A percentile compares a stretch with the other conserved stretches of the same genome.
phyloP scores from a whole-genome alignment of 2,113 vertebrate genomes.

The Elgaria multicarinata region DNA sequence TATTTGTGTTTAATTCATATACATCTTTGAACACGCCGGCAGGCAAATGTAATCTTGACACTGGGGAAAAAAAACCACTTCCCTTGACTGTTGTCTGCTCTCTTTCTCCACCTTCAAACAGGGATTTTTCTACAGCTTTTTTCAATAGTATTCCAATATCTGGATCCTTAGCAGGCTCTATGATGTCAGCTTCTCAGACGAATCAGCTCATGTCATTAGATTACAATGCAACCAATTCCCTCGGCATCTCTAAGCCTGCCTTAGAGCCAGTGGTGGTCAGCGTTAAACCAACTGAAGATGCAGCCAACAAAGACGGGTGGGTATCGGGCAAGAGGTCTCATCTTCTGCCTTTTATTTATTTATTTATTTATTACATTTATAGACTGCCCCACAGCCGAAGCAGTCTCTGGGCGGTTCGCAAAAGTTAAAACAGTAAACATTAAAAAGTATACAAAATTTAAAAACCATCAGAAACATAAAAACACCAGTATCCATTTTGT shows the following conservation, averaged over 20 bases:
- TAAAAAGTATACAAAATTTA: no score
- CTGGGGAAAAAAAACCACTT: neutral
- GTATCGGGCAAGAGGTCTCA: slow-evolving; percentile 43
- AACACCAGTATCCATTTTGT: no score
- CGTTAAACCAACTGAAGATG: slow-evolving; percentile 84
- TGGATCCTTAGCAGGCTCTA: slow-evolving; percentile 87
- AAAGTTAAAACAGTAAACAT: no score
- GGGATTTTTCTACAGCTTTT: slow-evolving; percentile 97
- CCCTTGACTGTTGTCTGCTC: slow-evolving; percentile 15
- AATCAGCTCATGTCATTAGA: slow-evolving; percentile 88
- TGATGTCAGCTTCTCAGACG: slow-evolving; percentile 88
- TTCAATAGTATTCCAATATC: slow-evolving; percentile 97
- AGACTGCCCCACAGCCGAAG: no score
- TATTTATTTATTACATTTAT: no score
- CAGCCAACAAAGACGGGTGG: slow-evolving; percentile 87
- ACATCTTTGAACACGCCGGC: no score
- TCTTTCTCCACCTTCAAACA: slow-evolving; percentile 58
- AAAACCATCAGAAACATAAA: no score
- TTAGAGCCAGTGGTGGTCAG: slow-evolving; percentile 81
- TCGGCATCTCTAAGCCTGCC: slow-evolving; percentile 81
- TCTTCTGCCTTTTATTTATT: slow-evolving; percentile 14
- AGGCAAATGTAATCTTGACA: neutral
- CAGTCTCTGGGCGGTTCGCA: no score
- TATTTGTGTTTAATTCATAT: neutral
- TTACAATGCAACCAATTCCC: slow-evolving; percentile 84